A percentile compares a stretch with the other conserved stretches of the same genome.
Evolutionary conservation across 2,113 vertebrate species (phyloP).

Genomic region (Nycticorax nycticorax): DNA sequence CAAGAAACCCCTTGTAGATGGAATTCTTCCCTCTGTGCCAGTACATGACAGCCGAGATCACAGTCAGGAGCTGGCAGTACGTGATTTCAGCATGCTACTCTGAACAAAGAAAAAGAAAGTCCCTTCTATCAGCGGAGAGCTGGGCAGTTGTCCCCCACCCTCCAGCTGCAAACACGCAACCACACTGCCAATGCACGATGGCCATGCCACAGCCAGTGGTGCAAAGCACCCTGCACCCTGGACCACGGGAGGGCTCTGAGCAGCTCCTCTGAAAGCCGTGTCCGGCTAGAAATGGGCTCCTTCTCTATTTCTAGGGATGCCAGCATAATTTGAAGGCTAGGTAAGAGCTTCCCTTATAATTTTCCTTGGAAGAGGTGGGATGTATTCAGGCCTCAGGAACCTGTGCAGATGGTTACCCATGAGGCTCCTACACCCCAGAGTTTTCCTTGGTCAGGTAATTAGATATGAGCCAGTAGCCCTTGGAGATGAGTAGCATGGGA

Average conservation of each 20-base stretch:
- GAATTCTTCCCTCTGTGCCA: not conserved
- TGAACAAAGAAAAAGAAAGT: not conserved
- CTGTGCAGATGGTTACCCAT: not conserved
- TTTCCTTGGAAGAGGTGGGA: not conserved
- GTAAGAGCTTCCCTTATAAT: not conserved
- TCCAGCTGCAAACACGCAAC: not conserved
- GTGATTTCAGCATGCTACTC: not conserved
- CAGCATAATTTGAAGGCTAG: not conserved
- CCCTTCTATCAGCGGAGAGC: not conserved
- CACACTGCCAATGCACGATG: accelerated
- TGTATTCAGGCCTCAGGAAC: not conserved
- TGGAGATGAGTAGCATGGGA: not conserved
- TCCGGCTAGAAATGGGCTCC: not conserved
- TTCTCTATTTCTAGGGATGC: not conserved
- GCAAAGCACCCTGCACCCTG: not conserved
- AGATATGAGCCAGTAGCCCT: not conserved
- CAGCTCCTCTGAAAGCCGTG: not conserved
- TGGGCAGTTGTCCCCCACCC: not conserved
- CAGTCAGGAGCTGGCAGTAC: not conserved
- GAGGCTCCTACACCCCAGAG: not conserved
- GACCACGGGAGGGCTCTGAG: not conserved
- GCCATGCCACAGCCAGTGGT: accelerated
- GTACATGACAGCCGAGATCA: accelerated
- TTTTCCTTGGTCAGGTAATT: not conserved
- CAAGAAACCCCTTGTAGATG: not conserved